Conservation (phyloP, 2,888 invertebrate species). For the Scaptomyza caliginosa region DNA sequence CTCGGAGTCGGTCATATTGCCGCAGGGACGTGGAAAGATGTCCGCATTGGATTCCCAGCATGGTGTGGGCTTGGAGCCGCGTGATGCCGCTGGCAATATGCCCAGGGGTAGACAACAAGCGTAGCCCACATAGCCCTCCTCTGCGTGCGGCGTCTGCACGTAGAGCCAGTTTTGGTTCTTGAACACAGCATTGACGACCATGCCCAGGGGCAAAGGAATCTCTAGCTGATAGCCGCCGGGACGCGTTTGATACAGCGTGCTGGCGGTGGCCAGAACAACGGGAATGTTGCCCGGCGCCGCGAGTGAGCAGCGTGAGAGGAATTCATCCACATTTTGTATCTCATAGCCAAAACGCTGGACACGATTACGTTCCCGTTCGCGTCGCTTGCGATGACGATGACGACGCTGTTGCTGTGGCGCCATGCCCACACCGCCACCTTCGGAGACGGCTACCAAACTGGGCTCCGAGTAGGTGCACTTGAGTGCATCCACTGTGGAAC, state of each 20-base stretch:
- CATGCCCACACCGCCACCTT: slow-evolving; percentile 61
- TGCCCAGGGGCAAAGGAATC: slow-evolving; percentile 90
- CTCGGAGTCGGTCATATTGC: slow-evolving; percentile 92
- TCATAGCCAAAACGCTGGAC: slow-evolving; percentile 89
- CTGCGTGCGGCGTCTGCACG: slow-evolving; percentile 93
- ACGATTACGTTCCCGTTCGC: slow-evolving; percentile 80
- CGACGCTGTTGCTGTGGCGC: slow-evolving; percentile 71
- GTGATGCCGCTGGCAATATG: slow-evolving; percentile 86
- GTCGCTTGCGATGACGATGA: slow-evolving; percentile 82
- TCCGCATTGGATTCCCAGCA: slow-evolving; percentile 94
- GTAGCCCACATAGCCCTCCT: slow-evolving; percentile 92
- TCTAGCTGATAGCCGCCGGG: slow-evolving; percentile 89
- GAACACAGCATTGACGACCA: slow-evolving; percentile 94
- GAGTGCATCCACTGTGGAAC: slow-evolving; percentile 61
- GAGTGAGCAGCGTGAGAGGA: slow-evolving; percentile 91
- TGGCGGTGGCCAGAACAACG: slow-evolving; percentile 91
- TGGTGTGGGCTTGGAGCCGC: slow-evolving; percentile 86
- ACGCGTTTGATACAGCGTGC: slow-evolving; percentile 90
- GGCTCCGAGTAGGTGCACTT: slow-evolving; percentile 84
- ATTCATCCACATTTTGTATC: slow-evolving; percentile 91
- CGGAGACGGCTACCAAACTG: slow-evolving; percentile 82
- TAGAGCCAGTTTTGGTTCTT: slow-evolving; percentile 94
- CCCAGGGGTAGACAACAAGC: slow-evolving; percentile 91
- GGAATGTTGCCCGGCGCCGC: slow-evolving; percentile 93
- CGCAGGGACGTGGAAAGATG: slow-evolving; percentile 91